These are phyloP conservation scores for Lepilemur ruficaudatus DNA, from an alignment of 2,797 vertebrate species.

Conservation along the genomic window DNA sequence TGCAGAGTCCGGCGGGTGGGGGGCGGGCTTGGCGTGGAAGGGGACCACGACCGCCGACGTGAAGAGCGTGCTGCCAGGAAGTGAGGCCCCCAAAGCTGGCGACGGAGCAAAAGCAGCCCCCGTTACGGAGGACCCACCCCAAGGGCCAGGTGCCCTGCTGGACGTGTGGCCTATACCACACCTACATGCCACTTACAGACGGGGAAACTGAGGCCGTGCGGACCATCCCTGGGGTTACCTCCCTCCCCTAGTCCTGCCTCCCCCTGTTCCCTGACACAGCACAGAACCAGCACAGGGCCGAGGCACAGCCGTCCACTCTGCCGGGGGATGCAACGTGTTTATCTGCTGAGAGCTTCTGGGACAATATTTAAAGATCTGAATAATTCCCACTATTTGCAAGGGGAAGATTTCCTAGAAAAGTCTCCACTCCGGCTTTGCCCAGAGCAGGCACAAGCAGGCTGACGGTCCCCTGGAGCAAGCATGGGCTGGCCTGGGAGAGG, in stretches of 20 bases:
- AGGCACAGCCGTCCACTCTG: fast-evolving
- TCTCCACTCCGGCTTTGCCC: background rate
- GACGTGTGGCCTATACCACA: fast-evolving
- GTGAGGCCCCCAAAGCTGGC: background rate
- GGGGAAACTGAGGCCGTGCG: fast-evolving
- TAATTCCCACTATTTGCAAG: background rate
- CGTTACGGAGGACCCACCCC: background rate
- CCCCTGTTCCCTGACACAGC: no score
- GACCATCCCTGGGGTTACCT: fast-evolving
- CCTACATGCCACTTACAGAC: fast-evolving
- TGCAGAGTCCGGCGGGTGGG: fast-evolving
- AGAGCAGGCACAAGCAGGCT: background rate
- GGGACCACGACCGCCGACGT: fast-evolving
- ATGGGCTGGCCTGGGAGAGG: background rate
- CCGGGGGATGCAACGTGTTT: fast-evolving
- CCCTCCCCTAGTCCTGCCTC: background rate
- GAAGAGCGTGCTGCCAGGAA: background rate
- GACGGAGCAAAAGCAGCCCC: fast-evolving
- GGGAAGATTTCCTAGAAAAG: background rate
- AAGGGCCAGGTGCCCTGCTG: fast-evolving
- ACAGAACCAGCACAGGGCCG: background rate
- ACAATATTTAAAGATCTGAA: no score
- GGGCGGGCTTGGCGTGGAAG: fast-evolving
- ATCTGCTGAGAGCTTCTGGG: background rate
- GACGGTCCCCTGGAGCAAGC: background rate